phyloP scores from a whole-genome alignment of 2,797 vertebrate genomes.

The Leuciscus waleckii region DNA sequence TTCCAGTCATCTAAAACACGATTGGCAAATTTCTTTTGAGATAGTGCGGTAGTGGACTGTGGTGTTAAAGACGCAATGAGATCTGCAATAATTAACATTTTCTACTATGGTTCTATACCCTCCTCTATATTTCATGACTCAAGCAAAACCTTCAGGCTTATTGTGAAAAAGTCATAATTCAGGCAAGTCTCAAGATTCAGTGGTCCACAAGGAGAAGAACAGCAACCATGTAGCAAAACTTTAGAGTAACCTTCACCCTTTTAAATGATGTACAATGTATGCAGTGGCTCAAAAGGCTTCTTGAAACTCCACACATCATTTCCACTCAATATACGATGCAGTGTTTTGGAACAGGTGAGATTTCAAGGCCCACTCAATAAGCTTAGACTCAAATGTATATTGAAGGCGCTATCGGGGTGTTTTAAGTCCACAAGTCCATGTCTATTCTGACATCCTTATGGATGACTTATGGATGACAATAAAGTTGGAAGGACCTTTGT shows the following conservation, averaged over 20 bases:
- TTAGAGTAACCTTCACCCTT: slow-evolving; percentile 2
- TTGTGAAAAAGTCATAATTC: neutral
- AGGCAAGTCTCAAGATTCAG: slow-evolving; percentile 7
- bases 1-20: neutral
- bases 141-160: neutral
- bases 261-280: neutral
- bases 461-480: neutral
- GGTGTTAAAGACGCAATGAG: neutral
- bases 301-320: neutral
- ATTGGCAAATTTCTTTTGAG: neutral
- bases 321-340: neutral
- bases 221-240: neutral
- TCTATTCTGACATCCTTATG: neutral
- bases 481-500: neutral
- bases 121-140: neutral
- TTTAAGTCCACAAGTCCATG: neutral
- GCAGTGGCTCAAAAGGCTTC: slow-evolving; percentile 10
- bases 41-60: neutral
- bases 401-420: neutral
- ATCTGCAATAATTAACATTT: neutral
- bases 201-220: neutral
- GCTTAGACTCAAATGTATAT: too few species aligned
- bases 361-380: neutral
- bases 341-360: neutral
- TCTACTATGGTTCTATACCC: neutral